Evolutionary conservation across 2,888 invertebrate species (phyloP), one percentile per base, ranked within the genome.

Genomic region (Eristalis arbustorum): DNA sequence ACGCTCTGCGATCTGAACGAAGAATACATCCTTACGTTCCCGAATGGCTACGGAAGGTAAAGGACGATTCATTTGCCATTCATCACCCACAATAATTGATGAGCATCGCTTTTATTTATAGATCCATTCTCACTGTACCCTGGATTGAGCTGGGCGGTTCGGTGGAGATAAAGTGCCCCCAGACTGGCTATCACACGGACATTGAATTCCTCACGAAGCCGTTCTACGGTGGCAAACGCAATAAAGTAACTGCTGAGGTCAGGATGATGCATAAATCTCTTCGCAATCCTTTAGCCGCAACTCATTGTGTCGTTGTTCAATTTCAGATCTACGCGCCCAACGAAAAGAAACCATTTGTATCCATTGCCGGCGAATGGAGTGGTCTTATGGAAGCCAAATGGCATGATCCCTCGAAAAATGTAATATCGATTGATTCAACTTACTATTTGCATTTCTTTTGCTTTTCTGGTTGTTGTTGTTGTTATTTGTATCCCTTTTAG

Each of bases 101-200:
- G 5, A 28, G 6, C 11, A 18, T 67, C 42, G 6, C 37, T 56
- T 84, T 88, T 5, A 18, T 49, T 49, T 49, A 49, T 91, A 96
- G 98, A 92, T 99, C 98, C 68, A 99, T 99, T 90, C 94, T 99
- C 90, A 98, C 98, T 56, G 97, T 99, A 74, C 99, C 99, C 1
- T 99, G 99, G 99, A 97, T 99, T 90, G 99, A 99, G 93, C 94
- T 99, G 25, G 99, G 99, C 75, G 99, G 99, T 14, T 96, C 96
- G 1, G 97, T 98, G 1, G 95, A 95, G 75, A 97, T 99, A 88
- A 96, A 95, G 75, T 99, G 99, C 93, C 95, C 96, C 10, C 98
- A 99, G 93, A 98, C 98, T 0, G 99, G 98, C 8, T 99, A 98
- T 92, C 95, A 95, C 91, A 98, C 98, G 18, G 96, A 96, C 91